Conservation (phyloP, 2,113 vertebrate species). For the Romanogobio albipinnatus region DNA sequence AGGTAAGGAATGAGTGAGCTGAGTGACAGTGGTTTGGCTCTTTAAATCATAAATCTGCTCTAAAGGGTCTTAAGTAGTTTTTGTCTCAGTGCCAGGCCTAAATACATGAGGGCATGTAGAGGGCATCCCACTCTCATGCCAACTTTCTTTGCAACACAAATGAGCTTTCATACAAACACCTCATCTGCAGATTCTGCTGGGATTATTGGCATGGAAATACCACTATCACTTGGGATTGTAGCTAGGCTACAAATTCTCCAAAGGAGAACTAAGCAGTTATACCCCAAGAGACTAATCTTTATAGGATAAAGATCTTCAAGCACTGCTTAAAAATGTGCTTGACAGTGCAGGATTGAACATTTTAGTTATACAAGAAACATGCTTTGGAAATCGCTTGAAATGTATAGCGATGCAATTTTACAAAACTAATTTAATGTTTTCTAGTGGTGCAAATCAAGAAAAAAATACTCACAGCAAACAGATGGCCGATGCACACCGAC, state of each 20-base stretch:
- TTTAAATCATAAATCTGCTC: constrained; percentile 28
- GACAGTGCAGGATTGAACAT: not conserved
- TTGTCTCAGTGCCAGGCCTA: constrained; percentile 11
- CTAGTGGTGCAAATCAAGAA: not conserved
- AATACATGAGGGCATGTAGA: constrained; percentile 12
- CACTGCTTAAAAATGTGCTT: constrained; percentile 8
- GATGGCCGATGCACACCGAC: constrained; percentile 91
- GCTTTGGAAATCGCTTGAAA: not conserved
- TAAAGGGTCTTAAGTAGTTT: not conserved
- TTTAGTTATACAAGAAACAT: not conserved
- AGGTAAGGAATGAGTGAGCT: not conserved
- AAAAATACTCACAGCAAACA: constrained; percentile 90
- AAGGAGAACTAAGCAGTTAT: constrained; percentile 25
- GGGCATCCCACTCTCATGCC: constrained; percentile 31
- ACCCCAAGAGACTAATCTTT: constrained; percentile 25
- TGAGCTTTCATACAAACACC: constrained; percentile 29
- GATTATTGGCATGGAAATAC: constrained; percentile 43
- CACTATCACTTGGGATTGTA: constrained; percentile 39
- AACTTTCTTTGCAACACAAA: constrained; percentile 45
- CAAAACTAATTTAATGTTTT: not conserved
- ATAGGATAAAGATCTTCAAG: constrained; percentile 21
- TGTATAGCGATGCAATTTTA: not conserved
- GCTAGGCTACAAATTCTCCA: constrained; percentile 42
- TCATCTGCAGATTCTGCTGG: constrained; percentile 9
- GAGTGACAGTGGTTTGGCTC: not conserved